Percentiles rank a stretch among this genome's conserved stretches.
These are phyloP conservation scores for Ceryle rudis DNA, from an alignment of 2,797 vertebrate genomes.

Conservation along the genomic window DNA sequence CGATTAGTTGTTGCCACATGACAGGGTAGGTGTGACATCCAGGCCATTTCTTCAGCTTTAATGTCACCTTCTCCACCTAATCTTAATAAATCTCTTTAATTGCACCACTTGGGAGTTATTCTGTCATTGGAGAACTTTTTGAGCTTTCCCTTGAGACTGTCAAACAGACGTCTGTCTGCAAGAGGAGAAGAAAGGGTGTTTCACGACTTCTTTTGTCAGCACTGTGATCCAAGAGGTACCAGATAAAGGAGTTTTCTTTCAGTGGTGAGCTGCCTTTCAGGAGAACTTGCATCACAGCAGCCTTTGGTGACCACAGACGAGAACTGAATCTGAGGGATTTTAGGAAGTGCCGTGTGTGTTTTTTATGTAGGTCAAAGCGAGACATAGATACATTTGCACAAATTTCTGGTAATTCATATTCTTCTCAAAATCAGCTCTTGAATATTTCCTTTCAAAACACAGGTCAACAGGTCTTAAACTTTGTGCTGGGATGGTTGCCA, in stretches of 20 bases:
- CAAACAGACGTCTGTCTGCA: neutral
- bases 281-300: neutral
- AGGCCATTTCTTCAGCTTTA: neutral
- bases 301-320: neutral
- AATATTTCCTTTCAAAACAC: neutral
- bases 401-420: neutral
- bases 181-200: neutral
- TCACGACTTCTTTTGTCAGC: neutral
- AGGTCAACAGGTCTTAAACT: neutral
- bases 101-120: neutral
- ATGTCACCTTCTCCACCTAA: neutral
- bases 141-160: neutral
- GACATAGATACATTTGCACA: neutral
- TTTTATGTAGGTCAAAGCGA: neutral
- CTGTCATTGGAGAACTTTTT: neutral
- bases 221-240: rapidly evolving
- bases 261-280: neutral
- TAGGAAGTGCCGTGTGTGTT: neutral
- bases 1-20: neutral
- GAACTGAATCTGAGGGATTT: neutral
- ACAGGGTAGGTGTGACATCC: neutral
- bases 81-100: neutral
- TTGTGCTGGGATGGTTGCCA: neutral
- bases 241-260: neutral
- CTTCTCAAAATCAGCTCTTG: neutral